phyloP scores from a whole-genome alignment of 2,113 vertebrate species.

The Hemiscyllium ocellatum region DNA sequence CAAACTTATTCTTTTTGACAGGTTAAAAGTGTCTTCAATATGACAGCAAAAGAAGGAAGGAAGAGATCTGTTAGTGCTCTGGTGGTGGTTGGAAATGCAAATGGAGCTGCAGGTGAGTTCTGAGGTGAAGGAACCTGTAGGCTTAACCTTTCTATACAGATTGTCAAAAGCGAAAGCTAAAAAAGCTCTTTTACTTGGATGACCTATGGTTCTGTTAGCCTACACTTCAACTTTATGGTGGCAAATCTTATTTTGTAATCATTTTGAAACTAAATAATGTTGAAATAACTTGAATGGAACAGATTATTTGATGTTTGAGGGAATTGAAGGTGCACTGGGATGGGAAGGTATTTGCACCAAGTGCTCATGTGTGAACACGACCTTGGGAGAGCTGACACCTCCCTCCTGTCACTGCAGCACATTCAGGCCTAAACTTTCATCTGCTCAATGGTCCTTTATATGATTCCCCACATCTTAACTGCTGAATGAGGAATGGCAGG shows the following conservation, averaged over 20 bases:
- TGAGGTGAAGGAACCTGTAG: not conserved
- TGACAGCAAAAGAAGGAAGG: slow-evolving; percentile 91
- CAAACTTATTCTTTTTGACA: slow-evolving; percentile 46
- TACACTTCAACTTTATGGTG: not conserved
- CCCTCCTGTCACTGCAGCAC: not conserved
- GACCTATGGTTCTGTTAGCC: not conserved
- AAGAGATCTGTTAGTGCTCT: slow-evolving; percentile 76
- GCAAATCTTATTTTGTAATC: not conserved
- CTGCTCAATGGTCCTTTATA: no score
- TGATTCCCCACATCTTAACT: no score
- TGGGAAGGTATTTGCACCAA: no score
- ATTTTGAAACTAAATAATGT: not conserved
- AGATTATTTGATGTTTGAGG: not conserved
- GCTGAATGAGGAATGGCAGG: not conserved
- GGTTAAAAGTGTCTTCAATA: slow-evolving; percentile 87
- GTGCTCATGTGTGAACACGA: no score
- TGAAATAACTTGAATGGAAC: not conserved
- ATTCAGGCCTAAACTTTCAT: not conserved
- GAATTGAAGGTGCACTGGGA: not conserved
- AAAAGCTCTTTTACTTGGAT: not conserved
- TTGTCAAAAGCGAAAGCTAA: not conserved
- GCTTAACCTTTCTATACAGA: not conserved
- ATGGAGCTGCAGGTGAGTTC: slow-evolving; percentile 74
- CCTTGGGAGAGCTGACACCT: no score
- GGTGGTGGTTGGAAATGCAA: slow-evolving; percentile 83